Evolutionary conservation across 2,797 vertebrate genomes (phyloP).

Genomic region (Schizopygopsis malacanthus): DNA sequence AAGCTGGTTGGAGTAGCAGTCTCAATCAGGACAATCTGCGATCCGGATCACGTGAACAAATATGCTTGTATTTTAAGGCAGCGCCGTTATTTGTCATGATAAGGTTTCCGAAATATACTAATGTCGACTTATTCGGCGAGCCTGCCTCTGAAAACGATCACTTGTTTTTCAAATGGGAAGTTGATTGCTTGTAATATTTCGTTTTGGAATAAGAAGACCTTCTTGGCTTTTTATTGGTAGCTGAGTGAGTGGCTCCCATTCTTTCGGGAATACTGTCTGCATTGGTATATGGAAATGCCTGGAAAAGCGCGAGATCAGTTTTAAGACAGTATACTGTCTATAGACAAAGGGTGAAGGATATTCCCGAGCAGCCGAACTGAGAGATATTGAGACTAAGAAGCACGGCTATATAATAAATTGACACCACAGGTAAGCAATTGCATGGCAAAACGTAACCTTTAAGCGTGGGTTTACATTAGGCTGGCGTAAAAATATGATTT

Average conservation of each 20-base stretch:
- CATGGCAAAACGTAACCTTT: constrained; percentile 93
- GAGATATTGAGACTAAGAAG: constrained; percentile 87
- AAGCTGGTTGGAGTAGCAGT: constrained; percentile 83
- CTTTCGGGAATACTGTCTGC: constrained; percentile 98
- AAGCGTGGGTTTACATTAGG: constrained; percentile 85
- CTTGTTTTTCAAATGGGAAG: constrained; percentile 76
- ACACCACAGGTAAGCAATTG: constrained; percentile 96
- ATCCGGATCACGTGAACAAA: constrained; percentile 96
- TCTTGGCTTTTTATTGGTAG: constrained; percentile 98
- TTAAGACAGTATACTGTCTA: constrained; percentile 93
- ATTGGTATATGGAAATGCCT: constrained; percentile 95
- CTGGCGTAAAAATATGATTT: constrained; percentile 86
- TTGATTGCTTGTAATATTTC: constrained; percentile 81
- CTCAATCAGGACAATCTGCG: constrained; percentile 85
- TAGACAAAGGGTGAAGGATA: constrained; percentile 99
- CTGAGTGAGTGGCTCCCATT: constrained; percentile 93
- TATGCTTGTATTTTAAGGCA: constrained; percentile 95
- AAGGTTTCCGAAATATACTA: constrained; percentile 88
- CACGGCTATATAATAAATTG: constrained; percentile 95
- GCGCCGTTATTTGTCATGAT: constrained; percentile 95
- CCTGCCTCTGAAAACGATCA: constrained; percentile 65
- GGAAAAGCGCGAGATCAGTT: constrained; percentile 97
- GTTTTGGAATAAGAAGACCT: constrained; percentile 82
- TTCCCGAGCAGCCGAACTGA: constrained; percentile 87
- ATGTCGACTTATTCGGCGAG: constrained; percentile 75